phyloP scores from a whole-genome alignment of 1,140 invertebrate species.

The Drosophila burlai region DNA sequence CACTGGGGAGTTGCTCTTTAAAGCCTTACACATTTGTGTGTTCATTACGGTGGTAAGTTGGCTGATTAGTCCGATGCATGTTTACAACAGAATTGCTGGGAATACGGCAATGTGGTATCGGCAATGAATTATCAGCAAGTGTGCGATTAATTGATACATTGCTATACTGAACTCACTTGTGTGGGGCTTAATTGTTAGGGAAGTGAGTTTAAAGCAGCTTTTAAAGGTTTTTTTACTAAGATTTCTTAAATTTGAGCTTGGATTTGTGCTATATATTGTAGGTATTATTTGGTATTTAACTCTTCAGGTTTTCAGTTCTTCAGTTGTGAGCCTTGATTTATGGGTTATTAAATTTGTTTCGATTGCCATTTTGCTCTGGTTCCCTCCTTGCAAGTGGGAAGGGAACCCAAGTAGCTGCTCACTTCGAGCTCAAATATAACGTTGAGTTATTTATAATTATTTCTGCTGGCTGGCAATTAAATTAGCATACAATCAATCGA shows the following conservation, averaged over 20 bases:
- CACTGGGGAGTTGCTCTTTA: constrained; percentile 12
- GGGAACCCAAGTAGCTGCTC: neutral
- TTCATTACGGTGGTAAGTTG: neutral
- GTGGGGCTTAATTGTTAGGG: neutral
- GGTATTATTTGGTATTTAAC: neutral
- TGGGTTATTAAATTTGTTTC: neutral
- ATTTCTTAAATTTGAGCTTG: neutral
- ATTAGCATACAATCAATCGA: constrained; percentile 57
- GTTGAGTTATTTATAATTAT: constrained; percentile 46
- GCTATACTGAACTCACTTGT: neutral
- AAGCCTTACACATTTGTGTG: neutral
- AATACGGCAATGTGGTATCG: neutral
- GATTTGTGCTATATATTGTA: neutral
- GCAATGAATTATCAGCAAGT: constrained; percentile 2
- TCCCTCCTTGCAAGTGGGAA: too few relatives aligned
- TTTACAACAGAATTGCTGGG: constrained; percentile 16
- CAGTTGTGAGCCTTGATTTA: neutral
- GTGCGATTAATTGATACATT: neutral
- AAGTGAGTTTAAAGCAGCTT: neutral
- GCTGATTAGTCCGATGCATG: constrained; percentile 17
- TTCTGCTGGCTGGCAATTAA: constrained; percentile 48
- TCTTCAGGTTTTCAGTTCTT: neutral
- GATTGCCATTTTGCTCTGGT: neutral
- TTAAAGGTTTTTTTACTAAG: neutral
- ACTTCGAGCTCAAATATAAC: constrained; percentile 10